Conservation (phyloP, 2,113 vertebrate species). For the Corythaixoides concolor region DNA sequence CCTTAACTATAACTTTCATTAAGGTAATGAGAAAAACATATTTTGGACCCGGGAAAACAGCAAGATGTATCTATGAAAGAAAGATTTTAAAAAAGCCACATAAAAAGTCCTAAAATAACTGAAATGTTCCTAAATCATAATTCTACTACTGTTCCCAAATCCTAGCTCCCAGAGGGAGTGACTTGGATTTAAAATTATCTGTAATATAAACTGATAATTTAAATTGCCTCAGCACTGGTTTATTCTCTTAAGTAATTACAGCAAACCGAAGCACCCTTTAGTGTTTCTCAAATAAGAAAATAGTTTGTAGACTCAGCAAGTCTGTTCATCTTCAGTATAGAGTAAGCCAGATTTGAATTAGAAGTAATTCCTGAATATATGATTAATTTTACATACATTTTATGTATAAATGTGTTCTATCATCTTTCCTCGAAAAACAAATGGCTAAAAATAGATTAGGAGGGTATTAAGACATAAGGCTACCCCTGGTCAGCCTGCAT, state of each 20-base stretch:
- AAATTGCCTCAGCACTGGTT: background rate
- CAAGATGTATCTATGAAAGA: background rate
- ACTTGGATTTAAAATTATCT: background rate
- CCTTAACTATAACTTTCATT: background rate
- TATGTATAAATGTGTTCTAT: background rate
- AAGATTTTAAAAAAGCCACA: background rate
- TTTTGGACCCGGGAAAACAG: background rate
- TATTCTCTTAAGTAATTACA: slow-evolving; percentile 10
- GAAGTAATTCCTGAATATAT: background rate
- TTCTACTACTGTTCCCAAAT: background rate
- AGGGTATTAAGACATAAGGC: background rate
- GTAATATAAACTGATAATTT: background rate
- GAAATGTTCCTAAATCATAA: background rate
- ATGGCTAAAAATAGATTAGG: background rate
- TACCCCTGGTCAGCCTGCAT: background rate
- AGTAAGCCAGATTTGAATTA: background rate
- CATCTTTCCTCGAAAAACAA: background rate
- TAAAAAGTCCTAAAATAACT: background rate
- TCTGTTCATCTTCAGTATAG: background rate
- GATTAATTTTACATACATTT: background rate
- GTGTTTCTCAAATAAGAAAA: slow-evolving; percentile 11
- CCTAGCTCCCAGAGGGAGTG: background rate
- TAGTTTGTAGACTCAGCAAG: background rate
- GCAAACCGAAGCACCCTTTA: background rate
- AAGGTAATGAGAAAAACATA: background rate